Conservation (phyloP, 2,888 invertebrate genomes). For the Chymomyza amoena region DNA sequence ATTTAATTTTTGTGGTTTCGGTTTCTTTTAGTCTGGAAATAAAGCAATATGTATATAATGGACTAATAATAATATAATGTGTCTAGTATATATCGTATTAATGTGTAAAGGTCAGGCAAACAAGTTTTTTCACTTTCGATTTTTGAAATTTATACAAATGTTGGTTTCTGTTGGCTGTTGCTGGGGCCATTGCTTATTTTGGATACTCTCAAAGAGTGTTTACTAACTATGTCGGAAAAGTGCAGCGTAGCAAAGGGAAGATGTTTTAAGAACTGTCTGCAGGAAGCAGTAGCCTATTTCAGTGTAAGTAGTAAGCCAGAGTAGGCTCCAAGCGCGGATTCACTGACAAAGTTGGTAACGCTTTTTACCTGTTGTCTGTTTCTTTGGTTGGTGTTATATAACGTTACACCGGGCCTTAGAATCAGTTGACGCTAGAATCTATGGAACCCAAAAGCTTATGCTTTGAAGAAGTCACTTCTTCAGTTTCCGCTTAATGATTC, state of each 20-base stretch:
- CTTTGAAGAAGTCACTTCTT: too few relatives aligned
- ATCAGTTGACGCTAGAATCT: too few relatives aligned
- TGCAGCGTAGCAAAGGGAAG: not conserved
- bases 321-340: too few relatives aligned
- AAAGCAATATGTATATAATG: constrained; percentile 17
- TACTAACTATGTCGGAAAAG: not conserved
- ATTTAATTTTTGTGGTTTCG: constrained; percentile 6
- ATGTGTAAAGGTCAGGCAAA: constrained; percentile 65
- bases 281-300: too few relatives aligned
- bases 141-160: constrained; percentile 46
- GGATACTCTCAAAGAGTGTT: not conserved
- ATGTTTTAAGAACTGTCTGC: too few relatives aligned
- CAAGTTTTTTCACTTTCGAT: constrained; percentile 64
- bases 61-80: constrained; percentile 40
- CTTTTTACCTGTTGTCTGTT: too few relatives aligned
- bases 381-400: too few relatives aligned
- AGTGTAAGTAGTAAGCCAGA: too few relatives aligned
- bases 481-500: too few relatives aligned
- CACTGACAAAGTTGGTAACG: too few relatives aligned
- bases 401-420: too few relatives aligned
- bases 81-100: constrained; percentile 24
- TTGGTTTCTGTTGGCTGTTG: constrained; percentile 8
- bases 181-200: not conserved
- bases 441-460: too few relatives aligned
- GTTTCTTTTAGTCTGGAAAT: constrained; percentile 33